Percentiles rank a stretch among this genome's conserved stretches.
phyloP scores from a whole-genome alignment of 2,888 invertebrate species.

The Heliconius erato region DNA sequence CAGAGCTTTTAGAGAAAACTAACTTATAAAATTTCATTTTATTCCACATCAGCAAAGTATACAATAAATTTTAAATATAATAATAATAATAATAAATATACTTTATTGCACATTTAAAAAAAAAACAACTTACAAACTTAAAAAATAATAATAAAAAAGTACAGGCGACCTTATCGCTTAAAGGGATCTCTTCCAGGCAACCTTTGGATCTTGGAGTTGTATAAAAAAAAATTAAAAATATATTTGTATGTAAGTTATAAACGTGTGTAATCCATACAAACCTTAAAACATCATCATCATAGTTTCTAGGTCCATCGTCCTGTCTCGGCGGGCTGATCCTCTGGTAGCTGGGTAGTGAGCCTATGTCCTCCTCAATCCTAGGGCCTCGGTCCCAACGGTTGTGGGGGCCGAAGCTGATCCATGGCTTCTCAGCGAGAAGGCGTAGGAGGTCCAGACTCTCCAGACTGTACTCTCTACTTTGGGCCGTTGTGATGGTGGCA shows the following conservation, averaged over 20 bases:
- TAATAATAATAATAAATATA: too few relatives aligned
- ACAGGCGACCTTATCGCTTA: too few relatives aligned
- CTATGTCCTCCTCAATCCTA: conserved; percentile 51
- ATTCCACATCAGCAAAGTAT: too few relatives aligned
- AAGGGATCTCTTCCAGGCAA: too few relatives aligned
- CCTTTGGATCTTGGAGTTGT: too few relatives aligned
- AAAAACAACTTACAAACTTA: too few relatives aligned
- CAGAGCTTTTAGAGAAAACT: too few relatives aligned
- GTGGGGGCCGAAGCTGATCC: conserved; percentile 59
- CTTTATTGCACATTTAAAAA: too few relatives aligned
- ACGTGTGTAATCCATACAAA: conserved; percentile 42
- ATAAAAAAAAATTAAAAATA: background rate
- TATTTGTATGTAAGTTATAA: background rate
- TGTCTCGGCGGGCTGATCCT: conserved; percentile 27
- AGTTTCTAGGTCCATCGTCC: conserved; percentile 52
- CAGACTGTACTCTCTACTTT: conserved; percentile 62
- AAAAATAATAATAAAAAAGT: too few relatives aligned
- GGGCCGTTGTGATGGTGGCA: conserved; percentile 60
- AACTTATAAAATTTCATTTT: too few relatives aligned
- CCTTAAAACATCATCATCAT: conserved; percentile 66
- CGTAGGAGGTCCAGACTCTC: conserved; percentile 70
- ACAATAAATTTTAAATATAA: too few relatives aligned
- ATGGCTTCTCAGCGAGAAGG: conserved; percentile 65
- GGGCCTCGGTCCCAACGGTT: conserved; percentile 54
- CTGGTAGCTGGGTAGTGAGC: conserved; percentile 43